A percentile compares a stretch with the other conserved stretches of the same genome.
Evolutionary conservation across 2,797 vertebrate genomes (phyloP).

Genomic region (Hippoglossus hippoglossus): DNA sequence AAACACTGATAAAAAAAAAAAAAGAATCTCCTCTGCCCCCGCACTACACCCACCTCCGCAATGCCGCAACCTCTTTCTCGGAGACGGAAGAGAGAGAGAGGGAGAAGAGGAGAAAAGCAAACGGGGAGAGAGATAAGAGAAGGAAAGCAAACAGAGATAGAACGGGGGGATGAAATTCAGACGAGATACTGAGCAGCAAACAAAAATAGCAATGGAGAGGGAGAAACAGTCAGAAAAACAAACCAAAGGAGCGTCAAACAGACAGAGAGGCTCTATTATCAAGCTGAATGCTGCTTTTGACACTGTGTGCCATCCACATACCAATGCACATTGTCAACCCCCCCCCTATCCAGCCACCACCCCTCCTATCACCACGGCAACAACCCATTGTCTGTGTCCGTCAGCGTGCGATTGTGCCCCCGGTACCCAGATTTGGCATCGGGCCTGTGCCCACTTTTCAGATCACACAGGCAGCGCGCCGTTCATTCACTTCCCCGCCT

Average conservation of each 20-base stretch:
- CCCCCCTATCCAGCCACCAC: neutral
- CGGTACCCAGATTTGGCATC: conserved; percentile 64
- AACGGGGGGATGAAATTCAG: conserved; percentile 55
- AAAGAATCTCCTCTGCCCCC: conserved; percentile 62
- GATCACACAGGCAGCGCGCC: conserved; percentile 70
- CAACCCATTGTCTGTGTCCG: conserved; percentile 68
- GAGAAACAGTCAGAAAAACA: conserved; percentile 54
- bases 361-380: conserved; percentile 57
- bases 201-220: conserved; percentile 62
- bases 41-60: conserved; percentile 71
- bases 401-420: conserved; percentile 59
- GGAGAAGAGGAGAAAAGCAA: conserved; percentile 46
- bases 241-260: conserved; percentile 50
- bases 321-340: conserved; percentile 57
- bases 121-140: conserved; percentile 37
- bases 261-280: conserved; percentile 53
- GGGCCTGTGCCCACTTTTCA: conserved; percentile 63
- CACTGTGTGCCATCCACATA: conserved; percentile 65
- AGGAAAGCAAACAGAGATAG: conserved; percentile 52
- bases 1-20: conserved; percentile 61
- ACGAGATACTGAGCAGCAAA: conserved; percentile 54
- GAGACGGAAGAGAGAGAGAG: conserved; percentile 43
- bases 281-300: conserved; percentile 50
- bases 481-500: conserved; percentile 62
- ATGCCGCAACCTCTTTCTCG: conserved; percentile 74